Evolutionary conservation across 2,888 invertebrate genomes (phyloP).

Genomic region (Drosophila gaucha): DNA sequence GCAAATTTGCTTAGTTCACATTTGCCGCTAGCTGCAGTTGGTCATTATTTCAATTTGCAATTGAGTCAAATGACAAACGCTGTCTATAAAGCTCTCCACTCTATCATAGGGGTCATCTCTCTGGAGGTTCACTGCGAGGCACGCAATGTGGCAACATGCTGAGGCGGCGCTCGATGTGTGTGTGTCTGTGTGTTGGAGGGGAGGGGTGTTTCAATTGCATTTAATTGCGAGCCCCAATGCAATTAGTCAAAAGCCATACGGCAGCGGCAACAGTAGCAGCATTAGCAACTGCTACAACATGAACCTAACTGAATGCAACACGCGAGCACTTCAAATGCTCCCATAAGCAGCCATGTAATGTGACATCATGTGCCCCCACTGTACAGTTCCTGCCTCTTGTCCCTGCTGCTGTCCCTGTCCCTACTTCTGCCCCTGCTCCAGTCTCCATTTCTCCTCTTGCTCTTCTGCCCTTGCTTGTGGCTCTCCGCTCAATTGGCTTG

Average conservation of each 20-base stretch:
- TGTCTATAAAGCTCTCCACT: constrained; percentile 55
- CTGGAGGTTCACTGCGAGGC: constrained; percentile 26
- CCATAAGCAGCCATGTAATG: constrained; percentile 63
- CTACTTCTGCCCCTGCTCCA: not conserved
- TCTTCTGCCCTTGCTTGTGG: not conserved
- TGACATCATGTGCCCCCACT: constrained; percentile 39
- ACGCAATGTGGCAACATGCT: constrained; percentile 38
- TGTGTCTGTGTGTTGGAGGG: not conserved
- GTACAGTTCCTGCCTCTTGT: not conserved
- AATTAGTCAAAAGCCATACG: constrained; percentile 63
- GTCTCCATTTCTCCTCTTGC: not conserved
- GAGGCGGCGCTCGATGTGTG: not conserved
- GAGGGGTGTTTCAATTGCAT: constrained; percentile 45
- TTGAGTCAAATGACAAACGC: constrained; percentile 62
- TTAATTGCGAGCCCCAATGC: constrained; percentile 60
- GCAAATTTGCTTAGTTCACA: constrained; percentile 23
- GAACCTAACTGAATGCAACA: constrained; percentile 50
- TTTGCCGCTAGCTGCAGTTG: constrained; percentile 30
- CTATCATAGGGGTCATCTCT: constrained; percentile 44
- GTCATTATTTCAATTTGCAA: constrained; percentile 67
- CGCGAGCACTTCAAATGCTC: constrained; percentile 50
- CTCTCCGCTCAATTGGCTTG: constrained; percentile 39
- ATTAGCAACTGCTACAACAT: constrained; percentile 10
- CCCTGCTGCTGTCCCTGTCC: not conserved
- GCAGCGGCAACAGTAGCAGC: constrained; percentile 15